Conservation (phyloP, 2,888 invertebrate genomes). For the Allygus modestus region DNA sequence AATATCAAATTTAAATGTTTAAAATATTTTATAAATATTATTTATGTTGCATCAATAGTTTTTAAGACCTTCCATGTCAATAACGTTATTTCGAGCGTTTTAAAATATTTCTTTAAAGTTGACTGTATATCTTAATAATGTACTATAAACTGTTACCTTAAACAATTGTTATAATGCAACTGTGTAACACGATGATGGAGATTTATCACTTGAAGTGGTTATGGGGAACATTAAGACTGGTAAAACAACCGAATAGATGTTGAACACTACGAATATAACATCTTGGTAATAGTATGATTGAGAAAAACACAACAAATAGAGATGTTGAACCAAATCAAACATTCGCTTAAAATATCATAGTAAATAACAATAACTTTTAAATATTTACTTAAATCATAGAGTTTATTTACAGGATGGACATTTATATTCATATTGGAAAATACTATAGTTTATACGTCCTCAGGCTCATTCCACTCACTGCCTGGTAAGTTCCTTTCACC, state of each 20-base stretch:
- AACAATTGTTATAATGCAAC: too few relatives aligned
- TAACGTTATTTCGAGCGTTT: too few relatives aligned
- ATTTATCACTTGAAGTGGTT: too few relatives aligned
- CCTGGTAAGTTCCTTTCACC: not conserved
- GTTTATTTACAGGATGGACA: constrained; percentile 57
- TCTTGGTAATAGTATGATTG: constrained; percentile 16
- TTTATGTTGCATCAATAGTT: too few relatives aligned
- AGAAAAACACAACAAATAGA: constrained; percentile 30
- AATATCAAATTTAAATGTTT: too few relatives aligned
- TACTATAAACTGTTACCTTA: too few relatives aligned
- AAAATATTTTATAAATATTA: too few relatives aligned
- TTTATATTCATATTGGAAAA: constrained; percentile 51
- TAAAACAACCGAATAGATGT: not conserved
- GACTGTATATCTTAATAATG: too few relatives aligned
- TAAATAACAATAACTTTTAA: constrained; percentile 52
- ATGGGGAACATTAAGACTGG: constrained; percentile 17
- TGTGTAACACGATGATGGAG: too few relatives aligned
- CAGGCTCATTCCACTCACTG: constrained; percentile 21
- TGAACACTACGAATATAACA: constrained; percentile 48
- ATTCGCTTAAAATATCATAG: constrained; percentile 44
- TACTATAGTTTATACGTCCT: constrained; percentile 48
- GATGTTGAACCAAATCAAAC: constrained; percentile 25
- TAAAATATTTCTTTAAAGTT: too few relatives aligned
- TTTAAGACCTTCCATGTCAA: too few relatives aligned
- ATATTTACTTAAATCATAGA: constrained; percentile 40